Conservation (phyloP, 2,888 invertebrate genomes). For the Yponomeuta sedellus region DNA sequence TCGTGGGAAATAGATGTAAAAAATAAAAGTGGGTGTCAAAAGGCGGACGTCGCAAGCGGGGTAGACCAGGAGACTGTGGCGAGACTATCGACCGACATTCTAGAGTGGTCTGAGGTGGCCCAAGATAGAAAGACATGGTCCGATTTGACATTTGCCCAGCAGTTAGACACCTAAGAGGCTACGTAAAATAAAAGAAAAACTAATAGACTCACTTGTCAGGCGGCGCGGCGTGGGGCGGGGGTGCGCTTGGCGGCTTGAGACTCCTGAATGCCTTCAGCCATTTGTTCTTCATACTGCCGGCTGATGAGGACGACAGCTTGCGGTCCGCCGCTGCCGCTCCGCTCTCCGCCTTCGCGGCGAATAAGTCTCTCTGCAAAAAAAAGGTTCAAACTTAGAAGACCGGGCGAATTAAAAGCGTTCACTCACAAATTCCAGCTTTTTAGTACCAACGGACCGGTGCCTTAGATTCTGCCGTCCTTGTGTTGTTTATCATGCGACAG, state of each 20-base stretch:
- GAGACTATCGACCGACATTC: too few relatives aligned
- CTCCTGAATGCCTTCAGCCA: slow-evolving; percentile 98
- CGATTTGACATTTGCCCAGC: not conserved
- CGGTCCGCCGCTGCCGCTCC: slow-evolving; percentile 83
- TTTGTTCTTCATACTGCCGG: slow-evolving; percentile 95
- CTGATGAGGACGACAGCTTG: slow-evolving; percentile 90
- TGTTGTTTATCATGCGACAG: not conserved
- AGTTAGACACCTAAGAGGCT: too few relatives aligned
- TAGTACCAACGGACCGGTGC: not conserved
- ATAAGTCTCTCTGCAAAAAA: slow-evolving; percentile 87
- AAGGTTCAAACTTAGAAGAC: slow-evolving; percentile 18
- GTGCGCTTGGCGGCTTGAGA: slow-evolving; percentile 86
- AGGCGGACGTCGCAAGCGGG: too few relatives aligned
- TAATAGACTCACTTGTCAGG: slow-evolving; percentile 59
- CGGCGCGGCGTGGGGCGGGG: slow-evolving; percentile 63
- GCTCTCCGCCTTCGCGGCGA: slow-evolving; percentile 85
- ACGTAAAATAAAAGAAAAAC: not conserved
- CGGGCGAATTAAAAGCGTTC: not conserved
- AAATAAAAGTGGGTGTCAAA: too few relatives aligned
- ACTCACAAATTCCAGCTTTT: not conserved
- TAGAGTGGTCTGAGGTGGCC: too few relatives aligned
- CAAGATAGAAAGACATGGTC: not conserved
- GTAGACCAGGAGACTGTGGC: too few relatives aligned
- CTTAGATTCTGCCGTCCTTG: not conserved
- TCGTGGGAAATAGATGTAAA: too few relatives aligned